phyloP scores from a whole-genome alignment of 30 jellyfish, hydroid and myxozoan genomes.

The Aurelia coerulea region DNA sequence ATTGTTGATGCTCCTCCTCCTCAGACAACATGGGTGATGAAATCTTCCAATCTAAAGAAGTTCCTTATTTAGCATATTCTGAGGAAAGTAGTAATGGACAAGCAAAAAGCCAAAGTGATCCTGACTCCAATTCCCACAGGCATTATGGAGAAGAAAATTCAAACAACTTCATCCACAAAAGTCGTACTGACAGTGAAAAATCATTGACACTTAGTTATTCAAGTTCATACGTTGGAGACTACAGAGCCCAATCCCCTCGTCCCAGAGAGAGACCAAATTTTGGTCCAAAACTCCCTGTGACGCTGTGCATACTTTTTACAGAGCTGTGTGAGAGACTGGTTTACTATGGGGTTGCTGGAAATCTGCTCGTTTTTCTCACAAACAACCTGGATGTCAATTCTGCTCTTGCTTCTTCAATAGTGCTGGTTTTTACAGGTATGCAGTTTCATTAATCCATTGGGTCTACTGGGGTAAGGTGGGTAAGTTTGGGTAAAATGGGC shows the following conservation, averaged over 20 bases:
- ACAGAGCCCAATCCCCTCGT: not conserved
- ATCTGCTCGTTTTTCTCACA: conserved; percentile 70
- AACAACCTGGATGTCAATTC: conserved; percentile 30
- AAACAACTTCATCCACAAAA: conserved; percentile 2
- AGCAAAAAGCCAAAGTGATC: too few species aligned
- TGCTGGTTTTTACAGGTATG: conserved; percentile 79
- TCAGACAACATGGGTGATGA: too few species aligned
- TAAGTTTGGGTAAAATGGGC: too few species aligned
- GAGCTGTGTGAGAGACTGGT: conserved; percentile 87
- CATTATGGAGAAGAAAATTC: not conserved
- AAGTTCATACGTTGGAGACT: conserved; percentile 34
- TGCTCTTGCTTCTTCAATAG: conserved; percentile 66
- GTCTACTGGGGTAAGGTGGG: too few species aligned
- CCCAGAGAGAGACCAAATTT: conserved; percentile 3
- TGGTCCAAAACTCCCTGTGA: conserved; percentile 49
- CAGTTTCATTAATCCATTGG: not conserved
- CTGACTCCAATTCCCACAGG: too few species aligned
- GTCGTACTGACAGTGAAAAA: conserved; percentile 52
- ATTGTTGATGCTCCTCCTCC: too few species aligned
- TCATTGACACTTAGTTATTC: conserved; percentile 44
- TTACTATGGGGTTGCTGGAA: conserved; percentile 80
- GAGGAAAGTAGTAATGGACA: too few species aligned
- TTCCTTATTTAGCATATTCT: too few species aligned
- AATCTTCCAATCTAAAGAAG: too few species aligned
- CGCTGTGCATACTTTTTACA: conserved; percentile 58